Percentiles rank a stretch among this genome's conserved stretches.
These are phyloP conservation scores for Nymphalis c-album DNA, from an alignment of 2,888 invertebrate genomes.

Conservation along the genomic window DNA sequence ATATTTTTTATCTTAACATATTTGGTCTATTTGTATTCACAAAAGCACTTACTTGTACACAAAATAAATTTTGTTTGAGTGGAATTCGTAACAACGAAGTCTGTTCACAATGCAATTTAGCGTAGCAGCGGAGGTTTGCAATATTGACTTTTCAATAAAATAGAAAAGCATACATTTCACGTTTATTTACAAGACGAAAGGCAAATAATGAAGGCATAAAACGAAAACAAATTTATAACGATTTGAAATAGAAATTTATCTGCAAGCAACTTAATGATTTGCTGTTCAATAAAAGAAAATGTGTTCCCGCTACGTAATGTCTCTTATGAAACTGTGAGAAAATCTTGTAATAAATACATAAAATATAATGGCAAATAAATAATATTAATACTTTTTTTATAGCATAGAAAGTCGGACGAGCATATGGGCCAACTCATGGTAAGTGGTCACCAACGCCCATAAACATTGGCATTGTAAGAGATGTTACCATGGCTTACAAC, in stretches of 20 bases:
- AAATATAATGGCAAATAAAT: no score
- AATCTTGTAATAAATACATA: no score
- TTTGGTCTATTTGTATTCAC: neutral
- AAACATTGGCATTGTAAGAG: no score
- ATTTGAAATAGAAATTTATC: neutral
- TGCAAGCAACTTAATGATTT: no score
- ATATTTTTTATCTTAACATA: neutral
- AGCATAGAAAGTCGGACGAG: no score
- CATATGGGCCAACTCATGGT: no score
- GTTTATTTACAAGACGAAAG: neutral
- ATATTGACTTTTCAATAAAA: conserved; percentile 13
- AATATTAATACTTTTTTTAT: no score
- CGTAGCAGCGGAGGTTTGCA: neutral
- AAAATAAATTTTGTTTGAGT: conserved; percentile 7
- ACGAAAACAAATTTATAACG: neutral
- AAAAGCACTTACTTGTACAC: conserved; percentile 7
- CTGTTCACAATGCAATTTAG: conserved; percentile 14
- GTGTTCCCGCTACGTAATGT: no score
- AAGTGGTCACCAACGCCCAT: no score
- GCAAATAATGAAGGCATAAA: neutral
- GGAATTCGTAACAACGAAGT: conserved; percentile 7
- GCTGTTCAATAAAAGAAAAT: no score
- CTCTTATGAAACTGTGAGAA: no score
- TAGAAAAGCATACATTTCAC: neutral
- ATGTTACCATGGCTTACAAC: no score